These are phyloP conservation scores for Pterostichus niger DNA, from an alignment of 2,888 invertebrate species.

Conservation along the genomic window DNA sequence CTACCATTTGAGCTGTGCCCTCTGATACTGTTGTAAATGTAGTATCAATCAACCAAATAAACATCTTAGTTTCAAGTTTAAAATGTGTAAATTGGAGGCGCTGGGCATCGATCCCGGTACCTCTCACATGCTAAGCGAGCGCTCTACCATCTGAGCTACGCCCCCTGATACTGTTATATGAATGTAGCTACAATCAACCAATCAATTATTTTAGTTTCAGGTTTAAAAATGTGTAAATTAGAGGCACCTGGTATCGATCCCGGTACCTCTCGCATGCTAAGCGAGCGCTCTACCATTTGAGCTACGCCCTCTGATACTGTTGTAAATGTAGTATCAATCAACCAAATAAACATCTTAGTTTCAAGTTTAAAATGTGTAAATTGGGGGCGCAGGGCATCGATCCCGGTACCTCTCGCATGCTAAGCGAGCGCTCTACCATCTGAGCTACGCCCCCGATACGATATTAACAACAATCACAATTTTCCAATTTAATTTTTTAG, in stretches of 20 bases:
- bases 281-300: constrained; percentile 75
- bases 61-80: no score
- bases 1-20: constrained; percentile 66
- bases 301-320: constrained; percentile 55
- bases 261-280: constrained; percentile 81
- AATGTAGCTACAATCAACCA: no score
- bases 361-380: no score
- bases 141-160: constrained; percentile 81
- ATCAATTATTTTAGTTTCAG: no score
- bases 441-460: constrained; percentile 78
- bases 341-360: no score
- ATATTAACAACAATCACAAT: no score
- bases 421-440: constrained; percentile 81
- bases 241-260: constrained; percentile 77
- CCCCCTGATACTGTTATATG: constrained; percentile 70
- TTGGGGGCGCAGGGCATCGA: constrained; percentile 78
- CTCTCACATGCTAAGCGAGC: constrained; percentile 81
- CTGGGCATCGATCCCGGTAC: constrained; percentile 80
- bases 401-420: constrained; percentile 81
- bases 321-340: no score
- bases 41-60: no score
- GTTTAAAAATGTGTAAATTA: not conserved
- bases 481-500: no score
- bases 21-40: not conserved
- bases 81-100: no score